phyloP scores from a whole-genome alignment of 2,113 vertebrate species.

The Calypte anna region DNA sequence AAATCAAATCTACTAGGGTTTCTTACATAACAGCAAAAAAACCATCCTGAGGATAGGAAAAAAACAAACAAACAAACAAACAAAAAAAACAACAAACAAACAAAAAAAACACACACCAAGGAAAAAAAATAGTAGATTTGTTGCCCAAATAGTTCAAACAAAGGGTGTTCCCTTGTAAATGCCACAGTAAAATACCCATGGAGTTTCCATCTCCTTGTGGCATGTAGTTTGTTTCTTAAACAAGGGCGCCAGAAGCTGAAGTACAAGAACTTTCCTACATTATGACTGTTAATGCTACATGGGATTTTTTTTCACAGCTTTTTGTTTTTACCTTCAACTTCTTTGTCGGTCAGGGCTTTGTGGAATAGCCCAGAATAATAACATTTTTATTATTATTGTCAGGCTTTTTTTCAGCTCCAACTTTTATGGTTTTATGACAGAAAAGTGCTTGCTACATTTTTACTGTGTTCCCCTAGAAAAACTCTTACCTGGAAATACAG shows the following conservation, averaged over 20 bases:
- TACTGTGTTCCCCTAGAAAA: not conserved
- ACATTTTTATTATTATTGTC: not conserved
- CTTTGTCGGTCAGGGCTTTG: not conserved
- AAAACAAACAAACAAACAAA: too few relatives aligned
- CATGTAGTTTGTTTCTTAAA: not conserved
- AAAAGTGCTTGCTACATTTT: not conserved
- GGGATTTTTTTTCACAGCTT: not conserved
- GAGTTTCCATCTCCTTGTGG: not conserved
- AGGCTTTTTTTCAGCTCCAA: not conserved
- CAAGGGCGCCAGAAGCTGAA: not conserved
- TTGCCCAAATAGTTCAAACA: not conserved
- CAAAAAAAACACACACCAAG: not conserved
- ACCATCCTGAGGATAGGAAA: not conserved
- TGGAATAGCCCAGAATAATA: not conserved
- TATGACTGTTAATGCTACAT: not conserved
- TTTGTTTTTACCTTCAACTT: not conserved
- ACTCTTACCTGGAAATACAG: not conserved
- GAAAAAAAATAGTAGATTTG: not conserved
- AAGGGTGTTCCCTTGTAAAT: not conserved
- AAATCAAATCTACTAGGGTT: not conserved
- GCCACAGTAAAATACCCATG: not conserved
- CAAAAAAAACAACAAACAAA: too few relatives aligned
- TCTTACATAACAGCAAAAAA: not conserved
- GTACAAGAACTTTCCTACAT: not conserved
- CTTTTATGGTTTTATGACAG: not conserved